Percentiles rank a stretch among this genome's conserved stretches.
These are phyloP conservation scores for Tachina fera DNA, from an alignment of 2,888 invertebrate species.

Conservation along the genomic window DNA sequence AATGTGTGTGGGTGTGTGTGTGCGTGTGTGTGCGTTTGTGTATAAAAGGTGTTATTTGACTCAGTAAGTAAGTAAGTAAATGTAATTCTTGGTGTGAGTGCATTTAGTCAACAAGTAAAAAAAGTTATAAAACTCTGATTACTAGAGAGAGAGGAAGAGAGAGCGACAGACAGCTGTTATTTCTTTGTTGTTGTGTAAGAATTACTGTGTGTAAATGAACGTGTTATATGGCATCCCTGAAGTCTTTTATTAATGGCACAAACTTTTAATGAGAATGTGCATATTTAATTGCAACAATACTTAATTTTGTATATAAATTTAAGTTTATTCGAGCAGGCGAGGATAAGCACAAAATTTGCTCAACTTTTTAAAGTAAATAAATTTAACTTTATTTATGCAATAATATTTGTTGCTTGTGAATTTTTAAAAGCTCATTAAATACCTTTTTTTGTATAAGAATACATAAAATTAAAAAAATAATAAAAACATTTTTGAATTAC, in stretches of 20 bases:
- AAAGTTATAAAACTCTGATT: too few species aligned
- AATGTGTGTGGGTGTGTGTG: not conserved
- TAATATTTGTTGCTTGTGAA: too few species aligned
- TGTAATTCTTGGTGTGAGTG: constrained; percentile 9
- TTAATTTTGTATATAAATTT: constrained; percentile 62
- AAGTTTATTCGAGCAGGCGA: not conserved
- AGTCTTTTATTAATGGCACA: constrained; percentile 72
- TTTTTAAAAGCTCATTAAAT: too few species aligned
- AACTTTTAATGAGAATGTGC: constrained; percentile 74
- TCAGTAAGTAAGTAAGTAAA: constrained; percentile 8
- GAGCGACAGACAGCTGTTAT: too few species aligned
- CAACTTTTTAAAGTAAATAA: too few species aligned
- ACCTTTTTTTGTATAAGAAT: too few species aligned
- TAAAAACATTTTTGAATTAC: not conserved
- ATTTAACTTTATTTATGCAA: too few species aligned
- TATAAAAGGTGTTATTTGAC: constrained; percentile 32
- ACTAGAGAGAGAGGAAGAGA: not conserved
- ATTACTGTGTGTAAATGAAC: constrained; percentile 37
- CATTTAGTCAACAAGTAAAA: constrained; percentile 19
- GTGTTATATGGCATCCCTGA: constrained; percentile 65
- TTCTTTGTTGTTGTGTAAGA: not conserved
- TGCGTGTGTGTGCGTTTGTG: constrained; percentile 11
- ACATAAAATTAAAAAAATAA: too few species aligned
- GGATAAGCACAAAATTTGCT: not conserved
- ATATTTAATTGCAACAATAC: constrained; percentile 73